A percentile compares a stretch with the other conserved stretches of the same genome.
These are phyloP conservation scores for Lasaia peninsularis DNA, from an alignment of 1,140 invertebrate species.

Conservation along the genomic window DNA sequence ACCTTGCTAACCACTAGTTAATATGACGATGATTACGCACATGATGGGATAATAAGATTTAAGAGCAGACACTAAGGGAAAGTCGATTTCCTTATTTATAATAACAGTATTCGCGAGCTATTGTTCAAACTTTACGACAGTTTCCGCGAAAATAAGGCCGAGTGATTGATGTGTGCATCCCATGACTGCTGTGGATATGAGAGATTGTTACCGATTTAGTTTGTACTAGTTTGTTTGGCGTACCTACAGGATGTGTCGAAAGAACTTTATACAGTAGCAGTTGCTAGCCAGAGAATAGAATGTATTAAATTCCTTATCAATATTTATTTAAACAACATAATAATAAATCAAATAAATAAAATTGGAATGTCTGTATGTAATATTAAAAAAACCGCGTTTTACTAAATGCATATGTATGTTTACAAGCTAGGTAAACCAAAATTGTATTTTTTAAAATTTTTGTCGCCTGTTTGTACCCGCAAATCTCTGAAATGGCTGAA, in stretches of 20 bases:
- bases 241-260: background rate
- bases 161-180: slow-evolving; percentile 5
- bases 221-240: too few species aligned
- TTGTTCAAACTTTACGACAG: slow-evolving; percentile 2
- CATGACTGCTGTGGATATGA: background rate
- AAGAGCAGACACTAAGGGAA: background rate
- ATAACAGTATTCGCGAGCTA: background rate
- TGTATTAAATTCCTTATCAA: too few species aligned
- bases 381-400: too few species aligned
- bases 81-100: background rate
- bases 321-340: too few species aligned
- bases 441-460: too few species aligned
- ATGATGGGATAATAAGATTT: background rate
- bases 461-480: too few species aligned
- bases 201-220: background rate
- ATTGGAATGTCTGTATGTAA: too few species aligned
- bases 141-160: slow-evolving; percentile 1
- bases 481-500: too few species aligned
- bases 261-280: background rate
- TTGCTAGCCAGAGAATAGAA: background rate
- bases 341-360: background rate
- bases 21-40: background rate
- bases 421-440: too few species aligned
- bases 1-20: too few species aligned
- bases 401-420: too few species aligned